Base-by-base conservation (phyloP, 2,113 vertebrate genomes). In the Podarcis raffonei region DNA sequence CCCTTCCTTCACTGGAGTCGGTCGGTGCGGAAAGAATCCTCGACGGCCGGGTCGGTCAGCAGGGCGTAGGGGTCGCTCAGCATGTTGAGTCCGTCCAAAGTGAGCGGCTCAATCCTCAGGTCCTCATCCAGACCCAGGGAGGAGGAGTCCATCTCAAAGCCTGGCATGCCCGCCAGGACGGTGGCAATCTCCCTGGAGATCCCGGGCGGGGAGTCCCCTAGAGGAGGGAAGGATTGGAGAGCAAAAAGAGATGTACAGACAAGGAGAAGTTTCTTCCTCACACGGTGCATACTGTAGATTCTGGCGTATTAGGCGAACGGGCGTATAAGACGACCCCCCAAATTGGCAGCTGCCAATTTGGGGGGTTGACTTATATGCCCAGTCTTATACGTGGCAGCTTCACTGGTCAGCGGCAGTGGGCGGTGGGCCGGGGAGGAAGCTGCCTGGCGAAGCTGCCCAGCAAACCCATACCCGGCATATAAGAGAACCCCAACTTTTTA, bases 21-120 rank as follows among this genome's bases (percentile, higher is more conserved):
- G 95, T 99, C 98, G 0, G 97, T 98, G 62, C 98, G 96, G 96
- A 99, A 99, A 13, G 98, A 98, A 84, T 99, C 98, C 95, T 99
- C 98, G 82, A 99, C 98, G 0, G 98, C 97, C 0, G 98, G 98
- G 93, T 99, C 98, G 0, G 98, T 97, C 57, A 99, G 96, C 92
- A 98, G 97, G 78, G 98, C 97, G 62, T 98, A 98, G 0, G 98
- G 97, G n/a, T 99, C 98, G 0, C 95, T 95, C 89, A 99, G 95
- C 98, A 98, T 98, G 94, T 95, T 96, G 22, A 98, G 96, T 37
- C 97, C 97, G 4, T 98, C 98, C 94, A 99, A 96, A 39, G 96
- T 97, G 92, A 98, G 95, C 0, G 97, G 97, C 92, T 98, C 98
- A 91, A 99, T 98, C 80, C 94, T 95, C 76, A 99, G 96, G 1